Percentiles rank a stretch among this genome's conserved stretches.
Evolutionary conservation across 1,140 invertebrate genomes (phyloP).

Genomic region (Meteorus sp.): DNA sequence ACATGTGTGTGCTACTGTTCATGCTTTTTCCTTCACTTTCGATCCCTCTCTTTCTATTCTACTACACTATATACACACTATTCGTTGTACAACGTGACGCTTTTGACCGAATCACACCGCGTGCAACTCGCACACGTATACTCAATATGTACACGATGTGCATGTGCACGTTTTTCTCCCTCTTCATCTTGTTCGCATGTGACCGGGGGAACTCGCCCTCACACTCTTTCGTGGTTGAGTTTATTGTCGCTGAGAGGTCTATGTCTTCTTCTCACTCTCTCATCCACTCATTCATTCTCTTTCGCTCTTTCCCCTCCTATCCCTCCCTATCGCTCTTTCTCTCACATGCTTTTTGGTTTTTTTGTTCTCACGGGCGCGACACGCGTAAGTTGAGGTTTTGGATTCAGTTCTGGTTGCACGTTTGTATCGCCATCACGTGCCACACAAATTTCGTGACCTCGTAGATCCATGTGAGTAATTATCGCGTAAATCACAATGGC

Average conservation of each 20-base stretch:
- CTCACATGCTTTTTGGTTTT: neutral
- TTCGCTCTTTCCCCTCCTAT: slow-evolving; percentile 25
- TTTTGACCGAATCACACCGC: slow-evolving; percentile 26
- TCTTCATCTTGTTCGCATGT: neutral
- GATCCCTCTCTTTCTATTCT: too few species aligned
- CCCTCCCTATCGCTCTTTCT: slow-evolving; percentile 7
- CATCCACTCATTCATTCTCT: neutral
- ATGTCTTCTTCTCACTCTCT: neutral
- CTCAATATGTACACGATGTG: neutral
- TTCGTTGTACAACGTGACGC: slow-evolving; percentile 22
- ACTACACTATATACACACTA: neutral
- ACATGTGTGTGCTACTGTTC: slow-evolving; percentile 27
- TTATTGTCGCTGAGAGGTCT: slow-evolving; percentile 50
- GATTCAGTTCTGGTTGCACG: slow-evolving; percentile 44
- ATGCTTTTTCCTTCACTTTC: too few species aligned
- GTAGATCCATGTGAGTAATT: too few species aligned
- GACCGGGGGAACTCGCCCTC: slow-evolving; percentile 1
- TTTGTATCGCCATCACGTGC: slow-evolving; percentile 37
- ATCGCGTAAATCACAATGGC: too few species aligned
- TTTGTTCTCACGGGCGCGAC: neutral
- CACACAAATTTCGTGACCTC: neutral
- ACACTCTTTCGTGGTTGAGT: slow-evolving; percentile 36
- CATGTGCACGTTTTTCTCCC: neutral
- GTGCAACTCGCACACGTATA: slow-evolving; percentile 21
- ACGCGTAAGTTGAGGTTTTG: slow-evolving; percentile 26